These are phyloP conservation scores for Talpa occidentalis DNA, from an alignment of 2,113 vertebrate species.

Conservation along the genomic window DNA sequence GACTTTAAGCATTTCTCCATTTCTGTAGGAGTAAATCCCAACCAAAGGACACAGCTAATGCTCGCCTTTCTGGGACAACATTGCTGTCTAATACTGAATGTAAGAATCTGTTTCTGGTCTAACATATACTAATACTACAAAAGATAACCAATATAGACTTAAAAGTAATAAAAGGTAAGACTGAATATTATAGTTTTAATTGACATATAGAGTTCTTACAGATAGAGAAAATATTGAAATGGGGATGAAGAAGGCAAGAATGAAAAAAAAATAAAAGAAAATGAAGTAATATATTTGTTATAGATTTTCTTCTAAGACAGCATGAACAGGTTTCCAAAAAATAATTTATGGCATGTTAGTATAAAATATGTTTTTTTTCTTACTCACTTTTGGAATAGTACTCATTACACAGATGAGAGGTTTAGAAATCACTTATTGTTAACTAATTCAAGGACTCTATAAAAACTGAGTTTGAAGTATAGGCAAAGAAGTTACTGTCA, in stretches of 20 bases:
- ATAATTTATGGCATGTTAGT: background rate
- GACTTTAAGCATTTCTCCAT: conserved; percentile 47
- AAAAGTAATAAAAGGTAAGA: conserved; percentile 11
- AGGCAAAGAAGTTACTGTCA: background rate
- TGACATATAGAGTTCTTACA: background rate
- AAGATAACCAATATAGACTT: background rate
- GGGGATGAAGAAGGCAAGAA: background rate
- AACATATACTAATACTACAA: background rate
- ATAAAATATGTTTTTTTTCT: conserved; percentile 47
- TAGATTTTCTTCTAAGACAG: conserved; percentile 31
- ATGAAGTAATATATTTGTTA: background rate
- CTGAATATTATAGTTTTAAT: conserved; percentile 36
- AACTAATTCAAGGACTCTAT: conserved; percentile 38
- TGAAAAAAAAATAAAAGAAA: background rate
- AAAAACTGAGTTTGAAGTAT: background rate
- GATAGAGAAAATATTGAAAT: conserved; percentile 14
- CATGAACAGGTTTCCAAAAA: background rate
- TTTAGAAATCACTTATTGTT: conserved; percentile 12
- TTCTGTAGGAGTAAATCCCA: background rate
- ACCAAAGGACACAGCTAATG: background rate
- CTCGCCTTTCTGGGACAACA: background rate
- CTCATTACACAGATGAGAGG: conserved; percentile 2
- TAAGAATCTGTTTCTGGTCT: background rate
- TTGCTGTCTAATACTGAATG: background rate
- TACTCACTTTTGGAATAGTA: conserved; percentile 29